These are phyloP conservation scores for Furcifer pardalis DNA, from an alignment of 2,797 vertebrate genomes.

Conservation along the genomic window DNA sequence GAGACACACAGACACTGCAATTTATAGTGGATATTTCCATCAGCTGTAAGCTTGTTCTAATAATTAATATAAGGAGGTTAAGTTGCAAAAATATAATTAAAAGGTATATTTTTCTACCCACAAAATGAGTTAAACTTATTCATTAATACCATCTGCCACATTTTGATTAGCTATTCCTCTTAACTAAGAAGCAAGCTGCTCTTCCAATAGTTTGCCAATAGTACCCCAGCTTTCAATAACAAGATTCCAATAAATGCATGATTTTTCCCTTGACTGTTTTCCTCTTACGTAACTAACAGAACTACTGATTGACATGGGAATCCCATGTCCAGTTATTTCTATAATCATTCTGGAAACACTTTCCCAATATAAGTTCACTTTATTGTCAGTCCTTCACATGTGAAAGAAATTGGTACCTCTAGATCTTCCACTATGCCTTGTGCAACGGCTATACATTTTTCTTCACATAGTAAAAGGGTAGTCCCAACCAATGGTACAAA, in stretches of 20 bases:
- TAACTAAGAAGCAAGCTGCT: slow-evolving; percentile 19
- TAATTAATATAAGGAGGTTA: neutral
- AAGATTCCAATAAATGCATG: slow-evolving; percentile 14
- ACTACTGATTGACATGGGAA: neutral
- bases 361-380: neutral
- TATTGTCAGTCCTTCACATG: neutral
- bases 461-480: neutral
- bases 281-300: neutral
- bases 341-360: neutral
- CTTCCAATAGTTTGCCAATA: slow-evolving; percentile 37
- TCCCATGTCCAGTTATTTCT: neutral
- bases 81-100: neutral
- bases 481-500: neutral
- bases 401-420: neutral
- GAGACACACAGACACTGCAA: neutral
- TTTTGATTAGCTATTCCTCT: neutral
- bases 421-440: neutral
- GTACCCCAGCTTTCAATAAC: slow-evolving; percentile 15
- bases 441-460: neutral
- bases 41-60: neutral
- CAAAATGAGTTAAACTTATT: neutral
- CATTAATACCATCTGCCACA: slow-evolving; percentile 15
- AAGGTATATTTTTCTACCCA: neutral
- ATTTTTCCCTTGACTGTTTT: neutral
- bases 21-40: neutral